A percentile compares a stretch with the other conserved stretches of the same genome.
Evolutionary conservation across 2,113 vertebrate genomes (phyloP).

Genomic region (Sciurus niger): DNA sequence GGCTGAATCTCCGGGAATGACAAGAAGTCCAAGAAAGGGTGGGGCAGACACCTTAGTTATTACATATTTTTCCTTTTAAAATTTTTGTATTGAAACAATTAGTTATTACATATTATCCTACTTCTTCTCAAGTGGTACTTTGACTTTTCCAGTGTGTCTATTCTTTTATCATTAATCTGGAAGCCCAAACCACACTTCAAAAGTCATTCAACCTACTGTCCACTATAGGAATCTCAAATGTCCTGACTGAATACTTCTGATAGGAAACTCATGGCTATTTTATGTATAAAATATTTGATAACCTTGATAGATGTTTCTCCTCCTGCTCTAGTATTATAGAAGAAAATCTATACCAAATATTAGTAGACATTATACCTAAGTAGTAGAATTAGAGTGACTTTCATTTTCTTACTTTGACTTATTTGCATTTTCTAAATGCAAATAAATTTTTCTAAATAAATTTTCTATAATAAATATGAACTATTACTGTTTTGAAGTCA

Average conservation of each 20-base stretch:
- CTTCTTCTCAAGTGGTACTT: not conserved
- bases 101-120: not conserved
- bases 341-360: slow-evolving; percentile 1
- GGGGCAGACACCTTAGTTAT: not conserved
- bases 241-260: not conserved
- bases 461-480: slow-evolving; percentile 25
- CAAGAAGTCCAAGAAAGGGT: not conserved
- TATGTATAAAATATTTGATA: not conserved
- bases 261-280: not conserved
- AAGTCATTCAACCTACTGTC: not conserved
- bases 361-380: slow-evolving; percentile 2
- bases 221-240: not conserved
- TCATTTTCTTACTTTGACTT: slow-evolving; percentile 58
- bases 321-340: not conserved
- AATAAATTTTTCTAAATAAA: not conserved
- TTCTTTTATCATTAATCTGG: slow-evolving; percentile 20
- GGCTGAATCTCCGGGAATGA: not conserved
- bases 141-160: not conserved
- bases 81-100: not conserved
- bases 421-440: not conserved
- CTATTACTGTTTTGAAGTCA: slow-evolving; percentile 25
- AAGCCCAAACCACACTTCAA: not conserved
- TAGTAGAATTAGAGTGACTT: slow-evolving; percentile 18
- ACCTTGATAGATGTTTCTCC: not conserved
- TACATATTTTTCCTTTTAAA: no score